Base-by-base conservation (phyloP, 2,888 invertebrate genomes). In the Ophion costatus region DNA sequence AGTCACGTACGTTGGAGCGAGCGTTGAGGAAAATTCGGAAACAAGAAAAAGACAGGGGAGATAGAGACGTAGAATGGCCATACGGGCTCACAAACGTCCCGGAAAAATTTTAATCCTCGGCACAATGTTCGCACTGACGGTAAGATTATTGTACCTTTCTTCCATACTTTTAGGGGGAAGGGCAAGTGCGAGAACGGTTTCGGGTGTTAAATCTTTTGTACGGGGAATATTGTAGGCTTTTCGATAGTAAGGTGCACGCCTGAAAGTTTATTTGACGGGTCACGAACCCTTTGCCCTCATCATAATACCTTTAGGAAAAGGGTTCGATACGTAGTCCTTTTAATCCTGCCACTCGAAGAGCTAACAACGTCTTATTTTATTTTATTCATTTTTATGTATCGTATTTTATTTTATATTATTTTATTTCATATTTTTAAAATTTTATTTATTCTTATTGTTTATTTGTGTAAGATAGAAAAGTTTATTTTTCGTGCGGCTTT, bases 11-110 rank as follows among this genome's bases (percentile, higher is more conserved):
- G 4, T 61, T 38, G 22, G 20, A 9, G 17, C 9, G n/a, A n/a
- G 22, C 24, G 33, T 56, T n/a, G 33, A 51, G 17, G 24, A 64
- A 20, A 75, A 69, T 24, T 70, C 29, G 38, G 5, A 24, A 45
- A 22, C 33, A 75, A 24, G 51, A 22, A 57, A 51, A 29, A 64
- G 4, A 11, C 20, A 71, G 63, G 14, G 29, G 22, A 24, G 61
- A n/a, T 11, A 61, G 9, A 42, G 10, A 57, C 64, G 66, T 22
- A 67, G 63, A 82, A 82, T 82, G 82, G 76, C 77, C 29, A n/a
- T 45, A 20, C 64, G 57, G 38, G 76, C 59, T 56, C 45, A 14
- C 82, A 71, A 42, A 57, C 7, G 24, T 29, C 14, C 29, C 7
- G 57, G 57, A 45, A 82, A 22, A 24, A n/a, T 51, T 63, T 33